Base-by-base conservation (phyloP, 2,113 vertebrate species). In the Stercorarius parasiticus region DNA sequence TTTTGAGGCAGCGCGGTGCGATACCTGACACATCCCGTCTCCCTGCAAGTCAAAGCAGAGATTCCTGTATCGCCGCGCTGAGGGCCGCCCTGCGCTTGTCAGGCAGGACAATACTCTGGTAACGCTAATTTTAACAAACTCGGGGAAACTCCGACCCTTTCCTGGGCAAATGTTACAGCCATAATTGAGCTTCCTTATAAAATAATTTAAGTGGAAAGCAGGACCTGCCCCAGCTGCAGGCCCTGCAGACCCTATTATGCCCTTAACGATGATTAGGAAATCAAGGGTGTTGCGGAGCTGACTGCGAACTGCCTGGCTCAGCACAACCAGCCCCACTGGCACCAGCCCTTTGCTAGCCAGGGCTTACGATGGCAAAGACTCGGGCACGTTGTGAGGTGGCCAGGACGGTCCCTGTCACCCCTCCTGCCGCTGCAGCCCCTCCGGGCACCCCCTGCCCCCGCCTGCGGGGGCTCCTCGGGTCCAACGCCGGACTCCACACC, bases 401-500 rank as follows among this genome's bases (percentile, higher is more conserved):
- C 32, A 12, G 1, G 36, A 23, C 3, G 7, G 5, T 34, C 53
- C 73, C 59, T 32, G 72, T 61, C 42, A 12, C 10, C 3, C 32
- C 26, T 77, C 42, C 40, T 20, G 50, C 26, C 17, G 19, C 52
- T 21, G 50, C 73, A 47, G 55, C 64, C 72, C 80, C 62, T 25
- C 20, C 20, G 43, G 29, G 61, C 61, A 34, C 38, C 62, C 38
- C 4, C 0, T 7, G 36, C 6, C 1, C 4, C 0, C 9, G 66
- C 8, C 1, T 6, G 30, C 56, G 4, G 18, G 32, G 17, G 20
- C 26, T 73, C 59, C 47, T 11, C 20, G 3, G 32, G 25, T 4
- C 47, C 69, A 12, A 19, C 4, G 3, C 45, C 47, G 2, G 49
- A 5, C 34, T 5, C 40, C 3, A 1, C 50, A 17, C 3, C 0